These are phyloP conservation scores for Lissonota sp. DNA, from an alignment of 2,888 invertebrate genomes.

Conservation along the genomic window DNA sequence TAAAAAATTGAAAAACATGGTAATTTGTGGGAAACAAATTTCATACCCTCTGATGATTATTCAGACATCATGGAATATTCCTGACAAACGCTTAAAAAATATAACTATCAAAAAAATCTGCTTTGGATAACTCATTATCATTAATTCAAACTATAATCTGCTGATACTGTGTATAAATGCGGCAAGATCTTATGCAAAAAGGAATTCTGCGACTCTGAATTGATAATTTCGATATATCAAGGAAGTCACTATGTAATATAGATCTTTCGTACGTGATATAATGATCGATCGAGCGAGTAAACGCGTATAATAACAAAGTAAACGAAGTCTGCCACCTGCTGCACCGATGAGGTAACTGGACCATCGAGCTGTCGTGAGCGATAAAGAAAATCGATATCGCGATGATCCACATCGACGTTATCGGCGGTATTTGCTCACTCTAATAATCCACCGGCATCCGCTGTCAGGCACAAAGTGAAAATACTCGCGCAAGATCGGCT, in stretches of 20 bases:
- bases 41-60: background rate
- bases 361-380: constrained; percentile 33
- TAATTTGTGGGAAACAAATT: background rate
- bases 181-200: no score
- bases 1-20: no score
- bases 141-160: background rate
- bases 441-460: background rate
- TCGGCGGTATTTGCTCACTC: constrained; percentile 2
- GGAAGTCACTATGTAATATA: background rate
- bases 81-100: no score
- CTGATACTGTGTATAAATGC: no score
- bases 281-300: background rate
- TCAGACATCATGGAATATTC: background rate
- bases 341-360: constrained; percentile 43
- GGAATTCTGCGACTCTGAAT: no score
- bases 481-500: background rate
- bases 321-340: constrained; percentile 20
- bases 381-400: constrained; percentile 59
- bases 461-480: background rate
- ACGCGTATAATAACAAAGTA: background rate
- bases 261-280: background rate
- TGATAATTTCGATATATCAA: background rate
- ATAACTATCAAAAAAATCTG: no score
- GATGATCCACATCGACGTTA: constrained; percentile 53
- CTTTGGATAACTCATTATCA: constrained; percentile 8